phyloP scores from a whole-genome alignment of 2,888 invertebrate species.

The Leucophora obtusa region DNA sequence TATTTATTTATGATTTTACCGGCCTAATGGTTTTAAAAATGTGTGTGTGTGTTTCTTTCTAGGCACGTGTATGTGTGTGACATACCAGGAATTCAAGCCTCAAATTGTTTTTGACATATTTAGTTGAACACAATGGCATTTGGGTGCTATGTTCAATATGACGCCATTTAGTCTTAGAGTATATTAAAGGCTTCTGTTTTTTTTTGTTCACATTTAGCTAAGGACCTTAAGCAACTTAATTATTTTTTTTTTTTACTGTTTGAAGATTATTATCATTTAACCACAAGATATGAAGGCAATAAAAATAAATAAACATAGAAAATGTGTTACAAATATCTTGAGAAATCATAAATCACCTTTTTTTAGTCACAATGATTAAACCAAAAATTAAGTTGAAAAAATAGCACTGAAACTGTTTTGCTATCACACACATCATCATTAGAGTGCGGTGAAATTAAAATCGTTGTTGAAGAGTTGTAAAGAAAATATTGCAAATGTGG shows the following conservation, averaged over 20 bases:
- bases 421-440: neutral
- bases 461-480: too few relatives aligned
- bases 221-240: neutral
- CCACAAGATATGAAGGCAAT: constrained; percentile 2
- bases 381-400: neutral
- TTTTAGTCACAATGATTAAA: constrained; percentile 1
- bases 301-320: constrained; percentile 10
- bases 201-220: neutral
- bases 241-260: neutral
- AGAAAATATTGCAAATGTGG: too few relatives aligned
- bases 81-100: neutral
- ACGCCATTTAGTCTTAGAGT: neutral
- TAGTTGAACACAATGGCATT: neutral
- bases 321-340: constrained; percentile 26
- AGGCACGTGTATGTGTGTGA: neutral
- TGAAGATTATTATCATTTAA: neutral
- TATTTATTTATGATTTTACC: neutral
- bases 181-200: neutral
- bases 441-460: too few relatives aligned
- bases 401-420: neutral
- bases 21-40: neutral
- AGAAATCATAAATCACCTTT: neutral
- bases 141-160: neutral
- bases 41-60: neutral
- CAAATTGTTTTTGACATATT: neutral